Conservation (phyloP, 2,113 vertebrate genomes). For the Silurus glanis region DNA sequence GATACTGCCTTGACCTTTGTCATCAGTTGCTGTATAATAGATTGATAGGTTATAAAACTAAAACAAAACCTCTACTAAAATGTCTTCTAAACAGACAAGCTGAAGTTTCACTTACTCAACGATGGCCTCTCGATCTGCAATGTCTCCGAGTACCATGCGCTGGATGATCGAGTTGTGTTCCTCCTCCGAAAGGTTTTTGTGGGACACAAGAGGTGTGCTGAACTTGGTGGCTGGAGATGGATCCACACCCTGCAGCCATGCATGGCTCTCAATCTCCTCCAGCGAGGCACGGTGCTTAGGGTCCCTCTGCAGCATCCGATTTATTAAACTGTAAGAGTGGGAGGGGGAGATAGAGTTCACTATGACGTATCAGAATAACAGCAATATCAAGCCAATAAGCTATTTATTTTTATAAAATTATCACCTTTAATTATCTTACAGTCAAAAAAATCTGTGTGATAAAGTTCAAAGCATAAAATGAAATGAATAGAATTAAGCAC, state of each 20-base stretch:
- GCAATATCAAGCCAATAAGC: neutral
- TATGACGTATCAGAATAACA: neutral
- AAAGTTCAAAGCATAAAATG: neutral
- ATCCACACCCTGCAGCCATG: constrained; percentile 95
- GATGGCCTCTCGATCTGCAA: constrained; percentile 91
- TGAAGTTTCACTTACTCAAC: constrained; percentile 81
- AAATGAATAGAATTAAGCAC: neutral
- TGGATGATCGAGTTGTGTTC: constrained; percentile 98
- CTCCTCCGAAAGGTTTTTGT: constrained; percentile 94
- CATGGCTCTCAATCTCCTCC: constrained; percentile 91
- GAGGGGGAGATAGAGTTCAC: neutral
- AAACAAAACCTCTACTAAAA: neutral
- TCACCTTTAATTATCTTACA: neutral
- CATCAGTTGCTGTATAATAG: neutral
- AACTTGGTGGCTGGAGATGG: constrained; percentile 96
- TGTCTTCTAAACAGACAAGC: neutral
- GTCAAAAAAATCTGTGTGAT: neutral
- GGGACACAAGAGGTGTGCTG: constrained; percentile 92
- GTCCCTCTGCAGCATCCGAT: constrained; percentile 95
- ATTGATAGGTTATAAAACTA: neutral
- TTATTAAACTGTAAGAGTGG: constrained; percentile 81
- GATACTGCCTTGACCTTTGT: neutral
- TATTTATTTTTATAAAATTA: neutral
- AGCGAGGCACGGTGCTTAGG: constrained; percentile 90
- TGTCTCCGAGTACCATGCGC: constrained; percentile 96